A percentile compares a stretch with the other conserved stretches of the same genome.
phyloP scores from a whole-genome alignment of 2,113 vertebrate genomes.

The Scortum barcoo region DNA sequence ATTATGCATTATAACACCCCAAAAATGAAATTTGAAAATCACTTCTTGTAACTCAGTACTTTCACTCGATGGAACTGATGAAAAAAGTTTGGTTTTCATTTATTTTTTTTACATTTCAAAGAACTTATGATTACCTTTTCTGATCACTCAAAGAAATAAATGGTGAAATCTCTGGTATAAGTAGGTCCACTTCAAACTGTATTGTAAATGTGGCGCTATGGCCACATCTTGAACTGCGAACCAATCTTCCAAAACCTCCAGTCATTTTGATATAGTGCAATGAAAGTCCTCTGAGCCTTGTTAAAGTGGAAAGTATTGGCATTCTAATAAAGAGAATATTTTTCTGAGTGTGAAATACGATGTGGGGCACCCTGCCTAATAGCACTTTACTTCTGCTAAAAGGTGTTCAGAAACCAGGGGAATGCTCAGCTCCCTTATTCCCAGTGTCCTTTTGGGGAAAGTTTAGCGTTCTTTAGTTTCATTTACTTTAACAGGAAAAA shows the following conservation, averaged over 20 bases:
- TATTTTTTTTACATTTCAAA: background rate
- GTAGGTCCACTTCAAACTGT: background rate
- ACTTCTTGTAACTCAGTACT: background rate
- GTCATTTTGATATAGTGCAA: constrained; percentile 39
- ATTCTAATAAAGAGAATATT: constrained; percentile 62
- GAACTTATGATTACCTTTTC: background rate
- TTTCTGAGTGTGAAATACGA: constrained; percentile 55
- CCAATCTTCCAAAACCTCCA: constrained; percentile 12
- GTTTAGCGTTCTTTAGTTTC: constrained; percentile 14
- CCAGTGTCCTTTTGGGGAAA: background rate
- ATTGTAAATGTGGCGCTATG: background rate
- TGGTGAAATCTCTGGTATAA: background rate
- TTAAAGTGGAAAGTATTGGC: constrained; percentile 58
- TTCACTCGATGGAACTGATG: background rate
- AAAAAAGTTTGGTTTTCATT: background rate
- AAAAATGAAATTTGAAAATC: background rate
- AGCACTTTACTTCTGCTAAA: constrained; percentile 43
- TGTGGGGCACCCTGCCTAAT: constrained; percentile 20
- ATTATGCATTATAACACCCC: background rate
- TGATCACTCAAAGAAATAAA: constrained; percentile 17
- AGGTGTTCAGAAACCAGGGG: constrained; percentile 42
- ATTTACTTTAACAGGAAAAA: constrained; percentile 20
- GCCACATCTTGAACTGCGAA: constrained; percentile 1
- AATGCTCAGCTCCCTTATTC: constrained; percentile 17
- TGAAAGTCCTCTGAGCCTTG: constrained; percentile 48